Percentiles rank a stretch among this genome's conserved stretches.
These are phyloP conservation scores for Lymantria dispar DNA, from an alignment of 2,888 invertebrate genomes.

Conservation along the genomic window DNA sequence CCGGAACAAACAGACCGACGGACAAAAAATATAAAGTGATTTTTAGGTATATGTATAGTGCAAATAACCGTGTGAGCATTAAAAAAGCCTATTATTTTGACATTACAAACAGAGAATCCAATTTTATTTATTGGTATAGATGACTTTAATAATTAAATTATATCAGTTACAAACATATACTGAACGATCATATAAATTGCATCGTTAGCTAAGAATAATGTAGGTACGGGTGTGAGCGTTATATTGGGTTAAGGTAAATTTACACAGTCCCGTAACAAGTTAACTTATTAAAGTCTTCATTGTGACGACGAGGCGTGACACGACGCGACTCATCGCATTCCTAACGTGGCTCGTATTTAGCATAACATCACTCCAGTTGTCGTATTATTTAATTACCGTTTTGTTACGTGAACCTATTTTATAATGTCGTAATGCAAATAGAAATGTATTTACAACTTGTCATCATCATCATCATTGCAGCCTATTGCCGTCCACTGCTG, in stretches of 20 bases:
- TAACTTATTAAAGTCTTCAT: conserved; percentile 77
- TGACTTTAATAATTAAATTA: too few relatives aligned
- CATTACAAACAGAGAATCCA: too few relatives aligned
- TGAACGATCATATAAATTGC: conserved; percentile 68
- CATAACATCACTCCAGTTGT: conserved; percentile 27
- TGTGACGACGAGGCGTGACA: conserved; percentile 41
- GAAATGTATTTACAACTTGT: not conserved
- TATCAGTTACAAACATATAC: conserved; percentile 58
- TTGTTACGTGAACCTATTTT: conserved; percentile 10
- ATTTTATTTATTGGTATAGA: too few relatives aligned
- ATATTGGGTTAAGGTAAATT: conserved; percentile 78
- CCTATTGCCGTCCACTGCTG: too few relatives aligned
- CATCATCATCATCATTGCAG: too few relatives aligned
- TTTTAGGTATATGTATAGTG: too few relatives aligned
- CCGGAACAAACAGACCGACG: too few relatives aligned
- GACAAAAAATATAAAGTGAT: too few relatives aligned
- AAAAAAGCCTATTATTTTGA: too few relatives aligned
- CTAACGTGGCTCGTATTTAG: conserved; percentile 30
- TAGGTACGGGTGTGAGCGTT: conserved; percentile 54
- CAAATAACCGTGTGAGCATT: too few relatives aligned
- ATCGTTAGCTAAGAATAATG: conserved; percentile 76
- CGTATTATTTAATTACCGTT: conserved; percentile 24
- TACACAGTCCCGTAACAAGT: conserved; percentile 74
- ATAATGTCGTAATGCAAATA: not conserved
- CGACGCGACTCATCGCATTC: conserved; percentile 61